Percentiles rank a stretch among this genome's conserved stretches.
Evolutionary conservation across 2,888 invertebrate genomes (phyloP).

Genomic region (Dynastes grantii): DNA sequence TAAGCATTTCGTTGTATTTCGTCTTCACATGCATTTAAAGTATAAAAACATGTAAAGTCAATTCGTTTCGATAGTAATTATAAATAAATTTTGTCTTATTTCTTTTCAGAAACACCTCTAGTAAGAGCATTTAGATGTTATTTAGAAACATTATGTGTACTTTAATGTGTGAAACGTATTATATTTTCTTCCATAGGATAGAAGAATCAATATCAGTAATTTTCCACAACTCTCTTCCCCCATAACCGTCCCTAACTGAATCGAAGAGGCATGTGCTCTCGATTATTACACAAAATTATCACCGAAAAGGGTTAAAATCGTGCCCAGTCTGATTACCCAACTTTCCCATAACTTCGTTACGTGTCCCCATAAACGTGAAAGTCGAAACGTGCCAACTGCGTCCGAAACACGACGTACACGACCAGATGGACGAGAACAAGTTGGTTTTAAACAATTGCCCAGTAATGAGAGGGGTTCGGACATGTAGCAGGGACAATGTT

Average conservation of each 20-base stretch:
- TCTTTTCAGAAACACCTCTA: too few relatives aligned
- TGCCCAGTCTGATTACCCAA: not conserved
- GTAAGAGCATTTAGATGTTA: too few relatives aligned
- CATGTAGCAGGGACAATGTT: too few relatives aligned
- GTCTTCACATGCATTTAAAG: too few relatives aligned
- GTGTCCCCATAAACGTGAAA: not conserved
- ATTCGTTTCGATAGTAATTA: too few relatives aligned
- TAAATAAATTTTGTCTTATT: too few relatives aligned
- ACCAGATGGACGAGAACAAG: slow-evolving; percentile 2
- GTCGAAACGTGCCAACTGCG: not conserved
- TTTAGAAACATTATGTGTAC: too few relatives aligned
- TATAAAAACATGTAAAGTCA: too few relatives aligned
- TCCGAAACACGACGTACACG: not conserved
- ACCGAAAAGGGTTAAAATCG: slow-evolving; percentile 5
- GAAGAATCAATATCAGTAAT: not conserved
- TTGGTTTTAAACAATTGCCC: slow-evolving; percentile 1
- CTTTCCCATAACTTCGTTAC: not conserved
- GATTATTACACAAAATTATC: not conserved
- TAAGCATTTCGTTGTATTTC: too few relatives aligned
- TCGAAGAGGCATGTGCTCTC: not conserved
- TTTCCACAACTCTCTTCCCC: not conserved
- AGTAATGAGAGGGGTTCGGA: not conserved
- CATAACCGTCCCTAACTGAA: not conserved
- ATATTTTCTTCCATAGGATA: too few relatives aligned
- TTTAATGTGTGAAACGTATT: too few relatives aligned